Base-by-base conservation (phyloP, 1,140 invertebrate species). In the Anoplolepis gracilipes region DNA sequence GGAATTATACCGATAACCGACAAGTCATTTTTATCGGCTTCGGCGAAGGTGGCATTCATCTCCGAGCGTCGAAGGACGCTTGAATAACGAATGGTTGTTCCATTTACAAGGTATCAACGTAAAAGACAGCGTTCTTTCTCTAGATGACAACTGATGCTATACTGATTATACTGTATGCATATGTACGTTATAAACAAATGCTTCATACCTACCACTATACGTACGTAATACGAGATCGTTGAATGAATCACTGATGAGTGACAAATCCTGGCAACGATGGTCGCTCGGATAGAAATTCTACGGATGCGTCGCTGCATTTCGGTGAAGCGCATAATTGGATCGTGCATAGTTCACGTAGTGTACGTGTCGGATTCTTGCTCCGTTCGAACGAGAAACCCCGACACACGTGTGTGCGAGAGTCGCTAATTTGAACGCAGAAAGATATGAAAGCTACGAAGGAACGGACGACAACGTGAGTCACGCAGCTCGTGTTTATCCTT, bases 401-500 rank as follows among this genome's bases (percentile, higher is more conserved):
- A 3, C 1, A 57, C 16, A 22, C 77, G 49, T 33, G 77, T 69
- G 46, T 13, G 76, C 61, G 46, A 53, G 36, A 36, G 69, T 11
- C 33, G 76, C 69, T 82, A 82, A 86, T 86, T 55, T 36, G 49
- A 36, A 75, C 76, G 67, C 53, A 86, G 62, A 82, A 87, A 86
- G 86, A 76, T 76, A 42, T 62, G 85, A 36, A 53, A 49, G 46
- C 28, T 57, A 61, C 73, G 59, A 49, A 55, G 64, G 81, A 73
- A 22, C 77, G 77, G 84, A 76, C 76, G 82, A 86, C 72, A 82
- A 73, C 76, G 69, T 87, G 86, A 87, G 85, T 87, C 86, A 87
- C 61, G 42, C 53, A n/a, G 25, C 69, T 76, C 28, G 22, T 42
- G 19, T 82, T 79, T 87, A 46, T 67, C 76, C 64, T 78, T 30